Percentiles rank a stretch among this genome's conserved stretches.
Evolutionary conservation across 2,888 invertebrate genomes (phyloP).

Genomic region (Acleris laterana): DNA sequence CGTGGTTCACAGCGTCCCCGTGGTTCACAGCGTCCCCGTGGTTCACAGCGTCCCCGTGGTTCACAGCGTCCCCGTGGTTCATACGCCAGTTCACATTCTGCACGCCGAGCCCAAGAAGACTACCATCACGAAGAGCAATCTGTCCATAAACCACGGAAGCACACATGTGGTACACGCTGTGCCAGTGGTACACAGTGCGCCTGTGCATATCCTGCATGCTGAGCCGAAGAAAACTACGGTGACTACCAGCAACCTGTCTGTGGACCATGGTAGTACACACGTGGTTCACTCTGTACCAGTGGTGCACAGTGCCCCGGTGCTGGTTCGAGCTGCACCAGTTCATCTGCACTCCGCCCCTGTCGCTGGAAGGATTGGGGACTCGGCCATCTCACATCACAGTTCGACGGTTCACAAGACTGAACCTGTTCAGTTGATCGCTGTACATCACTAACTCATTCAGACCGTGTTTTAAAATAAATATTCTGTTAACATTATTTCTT

Average conservation of each 20-base stretch:
- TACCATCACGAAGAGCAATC: constrained; percentile 65
- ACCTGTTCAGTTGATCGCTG: constrained; percentile 58
- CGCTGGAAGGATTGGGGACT: constrained; percentile 61
- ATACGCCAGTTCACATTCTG: constrained; percentile 47
- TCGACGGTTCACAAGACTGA: constrained; percentile 72
- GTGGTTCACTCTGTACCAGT: constrained; percentile 55
- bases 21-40: constrained; percentile 44
- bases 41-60: constrained; percentile 41
- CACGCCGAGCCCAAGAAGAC: constrained; percentile 42
- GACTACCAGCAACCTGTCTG: constrained; percentile 61
- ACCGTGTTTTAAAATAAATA: constrained; percentile 14
- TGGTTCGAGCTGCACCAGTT: constrained; percentile 38
- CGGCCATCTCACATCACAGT: constrained; percentile 79
- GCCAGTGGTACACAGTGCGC: constrained; percentile 50
- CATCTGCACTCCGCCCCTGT: constrained; percentile 54
- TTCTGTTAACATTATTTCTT: constrained; percentile 10
- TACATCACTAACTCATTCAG: constrained; percentile 52
- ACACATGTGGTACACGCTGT: constrained; percentile 54
- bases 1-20: constrained; percentile 29
- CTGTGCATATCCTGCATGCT: constrained; percentile 44
- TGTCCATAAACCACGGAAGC: constrained; percentile 64
- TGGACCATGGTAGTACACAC: constrained; percentile 62
- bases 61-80: constrained; percentile 42
- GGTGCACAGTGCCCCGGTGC: constrained; percentile 47
- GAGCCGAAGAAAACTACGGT: constrained; percentile 41